Percentiles rank a stretch among this genome's conserved stretches.
phyloP scores from a whole-genome alignment of 35 echinoderm and acorn worm genomes.

The Apostichopus parvimensis region DNA sequence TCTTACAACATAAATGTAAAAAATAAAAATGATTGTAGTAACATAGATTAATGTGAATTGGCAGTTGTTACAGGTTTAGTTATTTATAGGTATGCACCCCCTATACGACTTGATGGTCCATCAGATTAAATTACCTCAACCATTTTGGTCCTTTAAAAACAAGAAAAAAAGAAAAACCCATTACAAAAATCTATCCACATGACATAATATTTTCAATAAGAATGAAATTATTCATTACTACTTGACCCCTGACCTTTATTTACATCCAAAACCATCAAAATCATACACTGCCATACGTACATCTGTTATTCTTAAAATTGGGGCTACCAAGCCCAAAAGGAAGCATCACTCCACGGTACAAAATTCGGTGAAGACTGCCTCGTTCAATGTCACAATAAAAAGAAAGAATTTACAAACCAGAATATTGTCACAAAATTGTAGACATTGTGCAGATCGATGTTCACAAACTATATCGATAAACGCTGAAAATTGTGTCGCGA shows the following conservation, averaged over 20 bases:
- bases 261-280: background rate
- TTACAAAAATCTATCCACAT: slow-evolving; percentile 4
- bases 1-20: slow-evolving; percentile 19
- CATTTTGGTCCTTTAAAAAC: background rate
- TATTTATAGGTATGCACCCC: background rate
- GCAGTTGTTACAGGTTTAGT: background rate
- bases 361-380: too few species aligned
- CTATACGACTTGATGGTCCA: background rate
- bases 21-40: background rate
- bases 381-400: too few species aligned
- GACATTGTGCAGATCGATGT: too few species aligned
- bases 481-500: too few species aligned
- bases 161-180: background rate
- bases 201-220: background rate
- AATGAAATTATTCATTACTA: background rate
- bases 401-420: too few species aligned
- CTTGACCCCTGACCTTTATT: background rate
- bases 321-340: too few species aligned
- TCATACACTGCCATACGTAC: background rate
- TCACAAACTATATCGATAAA: too few species aligned
- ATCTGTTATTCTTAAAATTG: too few species aligned
- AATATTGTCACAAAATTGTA: too few species aligned
- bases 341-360: too few species aligned
- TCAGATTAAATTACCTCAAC: background rate
- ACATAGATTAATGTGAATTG: background rate